Base-by-base conservation (phyloP, 2,797 vertebrate species). In the Sebastes elongatus region DNA sequence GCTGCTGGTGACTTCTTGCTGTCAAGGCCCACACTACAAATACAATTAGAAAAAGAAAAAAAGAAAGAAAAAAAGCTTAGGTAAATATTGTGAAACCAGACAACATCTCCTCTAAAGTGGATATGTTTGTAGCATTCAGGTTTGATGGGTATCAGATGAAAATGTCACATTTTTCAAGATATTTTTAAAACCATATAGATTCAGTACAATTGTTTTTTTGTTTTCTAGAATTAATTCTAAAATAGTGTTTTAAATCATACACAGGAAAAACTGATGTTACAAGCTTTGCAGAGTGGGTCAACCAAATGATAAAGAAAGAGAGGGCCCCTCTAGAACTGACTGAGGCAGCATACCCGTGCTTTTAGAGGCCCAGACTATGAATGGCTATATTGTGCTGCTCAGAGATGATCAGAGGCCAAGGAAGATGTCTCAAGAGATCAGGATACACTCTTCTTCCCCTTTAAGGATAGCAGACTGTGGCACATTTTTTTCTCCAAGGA, bases 311-410 rank as follows among this genome's bases (percentile, higher is more conserved):
- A 65, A 85, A 85, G 56, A 80, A 73, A 70, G 32, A 60, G 9
- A 7, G 27, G 66, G 57, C 22, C 52, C 23, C 14, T 35, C 30
- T 10, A 23, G 27, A 65, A 71, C 27, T 42, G 57, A 57, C 71
- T 78, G 60, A 80, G 32, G 57, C 49, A 84, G 73, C 28, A 68
- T 30, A 81, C 59, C n/a, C 76, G 72, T 68, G 68, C 78, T 71
- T 68, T 71, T 74, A 85, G 83, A 85, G 77, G 72, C 81, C 73
- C 28, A 71, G 3, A 57, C 46, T 56, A 90, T 92, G 86, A 95
- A 92, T 81, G 55, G 81, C 32, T 77, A 67, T 71, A 89, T 79
- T 91, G 89, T 94, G 69, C 78, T 82, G 38, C 86, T 75, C 38
- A 66, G 76, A 64, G 68, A 78, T 57, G 64, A 76, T 71, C 52